These are phyloP conservation scores for Agrochola circellaris DNA, from an alignment of 2,888 invertebrate genomes.

Conservation along the genomic window DNA sequence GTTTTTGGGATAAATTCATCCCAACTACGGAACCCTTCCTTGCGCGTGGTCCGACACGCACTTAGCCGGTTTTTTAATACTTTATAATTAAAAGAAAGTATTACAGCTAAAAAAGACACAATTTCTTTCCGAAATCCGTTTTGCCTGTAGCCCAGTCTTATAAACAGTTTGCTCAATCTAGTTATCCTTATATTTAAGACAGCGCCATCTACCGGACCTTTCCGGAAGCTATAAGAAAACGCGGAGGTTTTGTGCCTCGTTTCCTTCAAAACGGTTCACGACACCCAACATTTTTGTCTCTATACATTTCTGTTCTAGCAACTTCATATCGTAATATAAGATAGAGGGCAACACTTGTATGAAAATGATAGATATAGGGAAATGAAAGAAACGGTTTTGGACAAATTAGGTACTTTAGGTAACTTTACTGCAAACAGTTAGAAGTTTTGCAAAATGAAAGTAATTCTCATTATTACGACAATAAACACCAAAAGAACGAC, in stretches of 20 bases:
- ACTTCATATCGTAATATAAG: neutral
- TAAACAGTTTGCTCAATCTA: neutral
- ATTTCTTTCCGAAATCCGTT: neutral
- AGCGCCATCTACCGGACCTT: conserved; percentile 41
- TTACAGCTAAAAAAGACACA: neutral
- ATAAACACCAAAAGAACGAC: neutral
- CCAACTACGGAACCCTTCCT: no score
- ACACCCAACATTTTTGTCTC: neutral
- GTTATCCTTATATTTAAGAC: neutral
- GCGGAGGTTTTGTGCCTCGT: neutral
- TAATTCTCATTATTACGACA: neutral
- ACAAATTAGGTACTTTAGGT: neutral
- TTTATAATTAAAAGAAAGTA: neutral
- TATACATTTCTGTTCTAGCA: neutral
- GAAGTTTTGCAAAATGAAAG: neutral
- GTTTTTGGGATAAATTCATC: no score
- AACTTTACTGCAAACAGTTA: neutral
- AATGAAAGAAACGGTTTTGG: neutral
- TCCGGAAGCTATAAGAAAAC: neutral
- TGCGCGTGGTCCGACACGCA: no score
- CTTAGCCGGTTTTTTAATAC: neutral
- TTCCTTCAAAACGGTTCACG: neutral
- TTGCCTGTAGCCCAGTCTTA: neutral
- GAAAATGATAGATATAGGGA: neutral
- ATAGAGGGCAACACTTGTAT: conserved; percentile 31